phyloP scores from a whole-genome alignment of 2,888 invertebrate species.

The Adelphocoris suturalis region DNA sequence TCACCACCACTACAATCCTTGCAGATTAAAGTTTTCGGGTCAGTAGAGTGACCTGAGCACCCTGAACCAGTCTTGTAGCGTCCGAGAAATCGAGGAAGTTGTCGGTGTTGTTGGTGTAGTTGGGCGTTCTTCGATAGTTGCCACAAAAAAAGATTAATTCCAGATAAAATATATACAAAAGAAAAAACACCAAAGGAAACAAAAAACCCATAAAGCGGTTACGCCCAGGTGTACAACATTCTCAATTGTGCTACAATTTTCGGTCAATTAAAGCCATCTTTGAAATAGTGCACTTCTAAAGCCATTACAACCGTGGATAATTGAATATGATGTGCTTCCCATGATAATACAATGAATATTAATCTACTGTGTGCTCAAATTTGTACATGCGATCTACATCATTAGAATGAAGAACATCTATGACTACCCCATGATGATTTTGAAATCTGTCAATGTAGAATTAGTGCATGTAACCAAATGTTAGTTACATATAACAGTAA shows the following conservation, averaged over 20 bases:
- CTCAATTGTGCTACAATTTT: neutral
- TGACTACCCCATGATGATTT: neutral
- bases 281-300: no score
- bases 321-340: no score
- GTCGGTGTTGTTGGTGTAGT: conserved; percentile 19
- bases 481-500: conserved; percentile 15
- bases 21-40: neutral
- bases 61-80: conserved; percentile 64
- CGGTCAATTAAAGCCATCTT: neutral
- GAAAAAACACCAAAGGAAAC: conserved; percentile 14
- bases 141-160: conserved; percentile 54
- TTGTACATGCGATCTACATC: neutral
- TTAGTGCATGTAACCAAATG: conserved; percentile 18
- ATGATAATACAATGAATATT: no score
- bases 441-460: neutral
- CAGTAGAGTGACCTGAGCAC: conserved; percentile 52
- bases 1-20: neutral
- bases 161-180: conserved; percentile 41
- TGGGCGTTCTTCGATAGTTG: conserved; percentile 56
- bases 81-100: conserved; percentile 53
- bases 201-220: conserved; percentile 30
- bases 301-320: no score
- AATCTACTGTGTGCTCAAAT: no score
- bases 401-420: neutral
- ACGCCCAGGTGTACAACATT: conserved; percentile 29